Conservation (phyloP, 2,113 vertebrate genomes). For the Pelecanoides urinatrix region DNA sequence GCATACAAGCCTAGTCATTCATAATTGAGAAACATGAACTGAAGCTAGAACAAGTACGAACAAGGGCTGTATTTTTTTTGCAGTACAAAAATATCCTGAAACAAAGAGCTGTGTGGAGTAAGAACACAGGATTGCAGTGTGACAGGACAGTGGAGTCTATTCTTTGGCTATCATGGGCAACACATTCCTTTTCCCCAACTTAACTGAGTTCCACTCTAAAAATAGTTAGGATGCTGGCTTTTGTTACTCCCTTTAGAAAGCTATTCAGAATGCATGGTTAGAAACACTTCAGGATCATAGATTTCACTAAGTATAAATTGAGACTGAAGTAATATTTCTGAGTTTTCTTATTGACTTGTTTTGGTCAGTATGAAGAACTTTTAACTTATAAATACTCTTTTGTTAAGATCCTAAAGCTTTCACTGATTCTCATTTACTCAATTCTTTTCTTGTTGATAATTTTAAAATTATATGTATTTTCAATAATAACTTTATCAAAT, state of each 20-base stretch:
- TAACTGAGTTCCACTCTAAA: not conserved
- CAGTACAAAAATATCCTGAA: not conserved
- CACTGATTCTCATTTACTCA: not conserved
- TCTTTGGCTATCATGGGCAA: not conserved
- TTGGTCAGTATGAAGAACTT: not conserved
- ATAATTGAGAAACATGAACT: not conserved
- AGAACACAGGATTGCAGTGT: not conserved
- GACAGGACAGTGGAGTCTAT: not conserved
- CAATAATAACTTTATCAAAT: not conserved
- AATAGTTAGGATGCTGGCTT: constrained; percentile 28
- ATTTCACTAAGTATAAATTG: not conserved
- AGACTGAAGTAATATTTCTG: not conserved
- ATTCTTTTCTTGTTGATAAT: not conserved
- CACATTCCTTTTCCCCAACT: not conserved
- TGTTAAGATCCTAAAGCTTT: not conserved
- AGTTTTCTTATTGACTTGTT: not conserved
- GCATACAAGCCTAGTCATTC: not conserved
- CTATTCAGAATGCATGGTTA: not conserved
- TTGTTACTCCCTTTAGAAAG: not conserved
- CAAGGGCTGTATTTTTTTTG: not conserved
- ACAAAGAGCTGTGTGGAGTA: not conserved
- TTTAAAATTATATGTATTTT: not conserved
- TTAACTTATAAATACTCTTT: not conserved
- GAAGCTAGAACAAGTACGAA: not conserved
- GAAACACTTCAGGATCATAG: not conserved